Evolutionary conservation across 2,797 vertebrate genomes (phyloP), one percentile per base, ranked within the genome.

Genomic region (Cynopterus sphinx): DNA sequence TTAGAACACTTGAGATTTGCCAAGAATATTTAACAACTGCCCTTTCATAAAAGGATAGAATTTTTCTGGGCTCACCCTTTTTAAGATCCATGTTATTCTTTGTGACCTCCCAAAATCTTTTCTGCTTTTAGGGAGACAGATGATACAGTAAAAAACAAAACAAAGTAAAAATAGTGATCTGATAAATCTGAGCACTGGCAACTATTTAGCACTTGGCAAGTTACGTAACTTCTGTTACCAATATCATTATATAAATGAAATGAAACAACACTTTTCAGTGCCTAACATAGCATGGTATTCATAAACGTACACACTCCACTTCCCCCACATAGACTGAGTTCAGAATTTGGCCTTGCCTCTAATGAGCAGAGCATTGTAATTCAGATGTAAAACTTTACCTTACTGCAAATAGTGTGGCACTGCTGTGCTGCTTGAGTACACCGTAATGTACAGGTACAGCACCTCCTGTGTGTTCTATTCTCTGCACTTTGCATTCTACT

Each of bases 361-460:
- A 49, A 49, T 49, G 49, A 49, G 49, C 49, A 49, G 49, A 49
- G 49, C 49, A 49, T 49, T 17, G 49, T 49, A 49, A 16, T 16
- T 49, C 49, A 49, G 16, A 49, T 49, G 15, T 16, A 49, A 49
- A 49, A 49, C 49, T 49, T 49, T 49, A 21, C 26, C 57, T 71
- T 21, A n/a, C 8, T 16, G 33, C 4, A 2, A 26, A 63, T 19
- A 2, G 22, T 0, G 1, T 2, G 6, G 19, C 24, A 36, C 46
- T 36, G 28, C 51, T 71, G 31, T 21, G 89, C 78, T 59, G 36
- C 83, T 15, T 24, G 19, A 26, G 9, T 46, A 43, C 13, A 22
- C 61, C 36, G 22, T 3, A 11, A 9, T 1, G 9, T 41, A 31
- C 55, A 12, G 36, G 75, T 15, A 3, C 22, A 12, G 31, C 12